Evolutionary conservation across 2,113 vertebrate genomes (phyloP).

Genomic region (Mixornis gularis): DNA sequence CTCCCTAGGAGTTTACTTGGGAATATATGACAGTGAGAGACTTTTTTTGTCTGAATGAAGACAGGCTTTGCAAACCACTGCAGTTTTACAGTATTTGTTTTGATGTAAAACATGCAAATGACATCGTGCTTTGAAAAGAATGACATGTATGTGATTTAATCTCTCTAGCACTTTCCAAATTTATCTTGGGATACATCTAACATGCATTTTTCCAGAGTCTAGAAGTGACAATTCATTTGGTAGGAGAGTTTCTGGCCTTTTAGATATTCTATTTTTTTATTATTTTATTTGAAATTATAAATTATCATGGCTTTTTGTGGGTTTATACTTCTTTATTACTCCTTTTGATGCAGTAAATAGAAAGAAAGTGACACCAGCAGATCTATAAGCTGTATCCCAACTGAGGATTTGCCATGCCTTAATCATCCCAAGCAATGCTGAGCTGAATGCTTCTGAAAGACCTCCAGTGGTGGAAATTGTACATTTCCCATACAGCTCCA

Average conservation of each 20-base stretch:
- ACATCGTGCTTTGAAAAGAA: not conserved
- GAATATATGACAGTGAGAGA: not conserved
- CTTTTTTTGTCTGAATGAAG: not conserved
- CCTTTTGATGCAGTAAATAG: not conserved
- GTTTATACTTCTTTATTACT: not conserved
- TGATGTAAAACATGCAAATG: not conserved
- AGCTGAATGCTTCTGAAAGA: not conserved
- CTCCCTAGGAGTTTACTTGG: not conserved
- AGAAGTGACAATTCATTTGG: not conserved
- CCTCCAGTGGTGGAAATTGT: not conserved
- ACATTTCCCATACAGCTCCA: not conserved
- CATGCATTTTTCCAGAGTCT: not conserved
- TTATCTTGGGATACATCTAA: not conserved
- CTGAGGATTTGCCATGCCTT: not conserved
- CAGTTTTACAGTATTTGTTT: not conserved
- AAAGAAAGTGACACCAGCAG: not conserved
- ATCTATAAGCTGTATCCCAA: not conserved
- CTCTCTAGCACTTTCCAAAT: not conserved
- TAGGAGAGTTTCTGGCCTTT: not conserved
- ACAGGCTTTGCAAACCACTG: not conserved
- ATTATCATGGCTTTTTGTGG: accelerated
- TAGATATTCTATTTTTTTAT: not conserved
- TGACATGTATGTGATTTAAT: not conserved
- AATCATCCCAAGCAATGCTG: not conserved
- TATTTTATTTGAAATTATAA: not conserved